Evolutionary conservation across 2,888 invertebrate genomes (phyloP).

Genomic region (Cremastinae sp.): DNA sequence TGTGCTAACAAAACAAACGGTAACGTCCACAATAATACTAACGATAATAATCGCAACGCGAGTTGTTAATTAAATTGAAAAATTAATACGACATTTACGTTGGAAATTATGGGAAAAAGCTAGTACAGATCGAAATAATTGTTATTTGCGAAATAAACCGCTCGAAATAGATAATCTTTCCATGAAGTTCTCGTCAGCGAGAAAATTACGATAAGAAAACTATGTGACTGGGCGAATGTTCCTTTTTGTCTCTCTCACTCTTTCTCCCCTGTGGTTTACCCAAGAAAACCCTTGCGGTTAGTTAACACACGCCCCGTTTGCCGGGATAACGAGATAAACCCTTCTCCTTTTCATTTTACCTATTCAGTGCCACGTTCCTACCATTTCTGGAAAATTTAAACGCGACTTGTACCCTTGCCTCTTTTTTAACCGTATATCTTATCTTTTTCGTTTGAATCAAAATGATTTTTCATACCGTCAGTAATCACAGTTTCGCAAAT

Average conservation of each 20-base stretch:
- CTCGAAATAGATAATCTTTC: too few relatives aligned
- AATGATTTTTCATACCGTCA: constrained; percentile 5
- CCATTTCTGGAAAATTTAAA: constrained; percentile 61
- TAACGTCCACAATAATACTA: neutral
- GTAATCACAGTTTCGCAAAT: too few relatives aligned
- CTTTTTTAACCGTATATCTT: constrained; percentile 5
- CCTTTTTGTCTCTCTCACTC: constrained; percentile 26
- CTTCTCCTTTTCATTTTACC: constrained; percentile 65
- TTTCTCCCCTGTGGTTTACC: constrained; percentile 33
- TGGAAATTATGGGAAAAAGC: neutral
- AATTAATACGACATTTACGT: neutral
- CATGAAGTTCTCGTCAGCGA: constrained; percentile 21
- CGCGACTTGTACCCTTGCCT: constrained; percentile 39
- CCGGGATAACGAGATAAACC: constrained; percentile 65
- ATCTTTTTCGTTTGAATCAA: neutral
- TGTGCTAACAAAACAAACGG: too few relatives aligned
- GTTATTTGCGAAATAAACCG: too few relatives aligned
- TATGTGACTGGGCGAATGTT: constrained; percentile 31
- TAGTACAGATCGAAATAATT: too few relatives aligned
- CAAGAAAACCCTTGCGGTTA: constrained; percentile 59
- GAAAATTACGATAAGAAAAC: constrained; percentile 14
- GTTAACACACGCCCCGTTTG: constrained; percentile 66
- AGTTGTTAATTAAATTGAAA: neutral
- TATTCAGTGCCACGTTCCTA: constrained; percentile 57
- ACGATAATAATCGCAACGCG: neutral